Evolutionary conservation across 2,797 vertebrate genomes (phyloP), one percentile per base, ranked within the genome.

Genomic region (Carcharodon carcharias): DNA sequence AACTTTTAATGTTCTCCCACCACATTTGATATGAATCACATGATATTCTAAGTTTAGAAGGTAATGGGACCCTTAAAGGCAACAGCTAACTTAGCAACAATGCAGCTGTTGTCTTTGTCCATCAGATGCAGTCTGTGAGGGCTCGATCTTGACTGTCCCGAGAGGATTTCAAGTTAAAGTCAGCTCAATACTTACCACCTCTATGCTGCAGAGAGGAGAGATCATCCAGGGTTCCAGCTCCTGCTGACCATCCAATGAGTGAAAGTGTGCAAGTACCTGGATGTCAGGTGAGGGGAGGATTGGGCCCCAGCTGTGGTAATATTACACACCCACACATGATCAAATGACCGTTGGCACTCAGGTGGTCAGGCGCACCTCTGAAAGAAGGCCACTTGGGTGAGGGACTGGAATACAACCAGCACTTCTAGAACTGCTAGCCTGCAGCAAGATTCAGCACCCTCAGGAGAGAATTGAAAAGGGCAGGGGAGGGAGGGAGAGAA

Each of bases 71-170:
- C 58, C 61, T 92, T n/a, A 65, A 65, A 9, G 35, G 35, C 89
- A 23, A n/a, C 18, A n/a, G 35, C 58, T 92, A 92, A 89, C 2
- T 58, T 58, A 23, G 61, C 89, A n/a, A 92, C 31, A 63, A 63
- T 63, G 89, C 89, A 21, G 89, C 89, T 63, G 58, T 35, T 92
- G 89, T 63, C 18, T n/a, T n/a, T 65, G 61, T 92, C 88, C 89
- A 11, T 92, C 89, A 92, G 18, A 23, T 12, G 28, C 3, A 31
- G 26, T 8, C 9, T 14, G 28, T 31, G 87, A 58, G 28, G 54
- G 54, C 8, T 56, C 45, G 9, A 54, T 23, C 21, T 54, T 11
- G 50, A 31, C 50, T 31, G 23, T 28, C 11, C 54, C 0, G 0
- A 50, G 16, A 85, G 80, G 40, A 50, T 45, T 9, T 4, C 12